These are phyloP conservation scores for Andrena flavipes DNA, from an alignment of 2,888 invertebrate genomes.

Conservation along the genomic window DNA sequence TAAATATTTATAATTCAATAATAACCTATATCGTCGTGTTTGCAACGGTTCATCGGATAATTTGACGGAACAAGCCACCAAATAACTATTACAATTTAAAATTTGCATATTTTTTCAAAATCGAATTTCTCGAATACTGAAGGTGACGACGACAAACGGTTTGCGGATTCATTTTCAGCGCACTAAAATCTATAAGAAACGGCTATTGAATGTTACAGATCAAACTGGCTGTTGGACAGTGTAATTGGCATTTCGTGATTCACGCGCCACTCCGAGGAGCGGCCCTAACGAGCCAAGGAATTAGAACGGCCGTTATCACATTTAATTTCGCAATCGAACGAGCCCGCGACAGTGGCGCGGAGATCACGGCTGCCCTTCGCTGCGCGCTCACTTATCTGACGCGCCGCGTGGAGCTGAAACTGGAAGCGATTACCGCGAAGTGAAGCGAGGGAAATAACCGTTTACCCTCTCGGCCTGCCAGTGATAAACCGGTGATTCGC, in stretches of 20 bases:
- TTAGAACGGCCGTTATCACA: slow-evolving; percentile 41
- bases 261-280: slow-evolving; percentile 7
- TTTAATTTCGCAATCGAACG: slow-evolving; percentile 48
- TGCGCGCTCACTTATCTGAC: slow-evolving; percentile 29
- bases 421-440: slow-evolving; percentile 63
- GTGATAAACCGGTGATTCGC: slow-evolving; percentile 72
- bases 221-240: too few relatives aligned
- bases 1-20: too few relatives aligned
- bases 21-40: too few relatives aligned
- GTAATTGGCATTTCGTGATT: slow-evolving; percentile 39
- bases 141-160: too few relatives aligned
- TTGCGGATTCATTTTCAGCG: too few relatives aligned
- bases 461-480: slow-evolving; percentile 57
- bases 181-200: too few relatives aligned
- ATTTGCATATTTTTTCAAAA: too few relatives aligned
- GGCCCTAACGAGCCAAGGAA: slow-evolving; percentile 5
- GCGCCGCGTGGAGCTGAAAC: slow-evolving; percentile 47
- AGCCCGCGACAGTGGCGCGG: slow-evolving; percentile 18
- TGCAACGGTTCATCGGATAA: too few relatives aligned
- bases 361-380: background rate
- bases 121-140: too few relatives aligned
- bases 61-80: too few relatives aligned
- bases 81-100: too few relatives aligned
- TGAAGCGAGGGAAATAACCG: slow-evolving; percentile 65
- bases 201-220: too few relatives aligned